phyloP scores from a whole-genome alignment of 1,140 invertebrate species.

The Notospermus geniculatus region DNA sequence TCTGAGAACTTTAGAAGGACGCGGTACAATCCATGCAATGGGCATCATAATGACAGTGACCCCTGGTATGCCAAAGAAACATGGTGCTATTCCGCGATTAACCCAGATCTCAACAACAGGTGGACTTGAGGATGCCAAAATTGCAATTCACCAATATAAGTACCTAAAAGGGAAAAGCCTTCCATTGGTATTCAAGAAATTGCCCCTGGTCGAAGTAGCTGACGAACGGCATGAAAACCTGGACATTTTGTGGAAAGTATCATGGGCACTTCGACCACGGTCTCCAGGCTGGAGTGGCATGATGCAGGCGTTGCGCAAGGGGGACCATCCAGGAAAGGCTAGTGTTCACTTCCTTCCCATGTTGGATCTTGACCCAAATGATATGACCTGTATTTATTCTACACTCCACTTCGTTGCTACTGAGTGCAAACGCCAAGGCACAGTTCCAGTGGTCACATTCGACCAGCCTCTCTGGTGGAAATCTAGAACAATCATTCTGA shows the following conservation, averaged over 20 bases:
- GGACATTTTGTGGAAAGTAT: conserved; percentile 13
- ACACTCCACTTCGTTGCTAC: conserved; percentile 32
- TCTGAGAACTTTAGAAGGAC: conserved; percentile 16
- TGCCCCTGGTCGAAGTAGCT: not conserved
- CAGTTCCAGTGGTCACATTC: conserved; percentile 34
- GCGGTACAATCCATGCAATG: conserved; percentile 36
- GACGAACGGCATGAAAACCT: not conserved
- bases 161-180: conserved; percentile 3
- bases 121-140: not conserved
- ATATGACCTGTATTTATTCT: conserved; percentile 36
- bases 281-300: conserved; percentile 14
- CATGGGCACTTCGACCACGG: conserved; percentile 15
- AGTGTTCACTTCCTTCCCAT: conserved; percentile 33
- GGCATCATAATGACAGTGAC: conserved; percentile 28
- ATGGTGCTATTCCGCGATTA: not conserved
- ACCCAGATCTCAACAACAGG: not conserved
- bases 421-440: conserved; percentile 18
- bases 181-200: not conserved
- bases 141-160: not conserved
- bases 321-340: conserved; percentile 28
- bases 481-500: conserved; percentile 20
- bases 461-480: conserved; percentile 39
- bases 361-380: conserved; percentile 34
- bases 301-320: conserved; percentile 24
- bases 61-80: conserved; percentile 5